Evolutionary conservation across 2,888 invertebrate species (phyloP), one percentile per base, ranked within the genome.

Genomic region (Dione juno): DNA sequence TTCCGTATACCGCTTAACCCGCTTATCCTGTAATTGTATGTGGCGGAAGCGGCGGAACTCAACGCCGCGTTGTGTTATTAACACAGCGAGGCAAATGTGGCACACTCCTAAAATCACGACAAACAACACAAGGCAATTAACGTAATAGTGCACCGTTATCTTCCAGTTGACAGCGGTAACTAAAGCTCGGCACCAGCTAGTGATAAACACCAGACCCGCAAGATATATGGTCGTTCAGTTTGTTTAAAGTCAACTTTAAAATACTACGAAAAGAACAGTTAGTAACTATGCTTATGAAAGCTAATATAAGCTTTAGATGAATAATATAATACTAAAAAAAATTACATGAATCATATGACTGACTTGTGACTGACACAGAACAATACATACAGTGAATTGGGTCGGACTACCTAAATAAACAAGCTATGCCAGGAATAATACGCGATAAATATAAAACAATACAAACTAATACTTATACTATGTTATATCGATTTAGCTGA

Each of bases 91-190:
- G 50, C 9, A 52, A 19, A 21, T 19, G 7, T n/a, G n/a, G n/a
- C n/a, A n/a, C n/a, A n/a, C n/a, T n/a, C n/a, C n/a, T n/a, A n/a
- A n/a, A n/a, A n/a, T n/a, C n/a, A n/a, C n/a, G n/a, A 70, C 58
- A 73, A 67, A 57, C 40, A 48, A 40, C 16, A 57, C 16, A 43
- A 52, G 64, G 69, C 59, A 65, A 54, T 71, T 67, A 71, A 65
- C 64, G 16, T 73, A 67, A 69, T 71, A 54, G 66, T 71, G 45
- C 59, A 73, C 11, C 65, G 53, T 71, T 71, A 73, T 71, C 66
- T 28, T 16, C 11, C 13, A 19, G 35, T 64, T 64, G 64, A 64
- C 50, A 64, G 50, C 50, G 50, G 64, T 50, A 50, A 64, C 50
- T 64, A 64, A 64, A 50, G n/a, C 14, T 41, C 59, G 28, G 57